Base-by-base conservation (phyloP, 2,888 invertebrate species). In the Rhagonycha lutea region DNA sequence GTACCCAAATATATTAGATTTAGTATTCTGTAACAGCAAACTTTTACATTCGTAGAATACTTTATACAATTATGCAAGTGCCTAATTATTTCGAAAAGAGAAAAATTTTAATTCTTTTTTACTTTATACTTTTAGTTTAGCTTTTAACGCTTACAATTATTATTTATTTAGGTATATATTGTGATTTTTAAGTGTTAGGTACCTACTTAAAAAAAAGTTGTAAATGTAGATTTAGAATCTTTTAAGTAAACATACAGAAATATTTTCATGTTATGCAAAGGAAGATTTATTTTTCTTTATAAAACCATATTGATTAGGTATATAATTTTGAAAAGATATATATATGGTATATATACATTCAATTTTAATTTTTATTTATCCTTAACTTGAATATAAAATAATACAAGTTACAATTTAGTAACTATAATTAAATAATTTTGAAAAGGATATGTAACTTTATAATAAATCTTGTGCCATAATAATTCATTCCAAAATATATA, bases 41-140 rank as follows among this genome's bases (percentile, higher is more conserved):
- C 72, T 74, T 74, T 69, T 70, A 70, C 70, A 70, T 74, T 70
- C 24, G n/a, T 62, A 70, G 70, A 70, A 70, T 70, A 70, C 70
- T 70, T 74, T 70, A 74, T 70, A 74, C 74, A 74, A 74, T 74
- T 74, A 74, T 74, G 74, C 74, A 79, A 79, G 79, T 79, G 79
- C 79, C 79, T 79, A 74, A 18, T 76, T 76, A 73, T 76, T 76
- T 76, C 63, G 62, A 18, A 69, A 76, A 69, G 24, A 61, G 28
- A 74, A 47, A 74, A 63, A 60, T 32, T 62, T 73, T 14, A 74
- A 28, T 60, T 65, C 24, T 61, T 70, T 69, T 70, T 61, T 32
- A 32, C 32, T 32, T 32, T 12, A 32, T 32, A 47, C 47, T 47
- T n/a, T 47, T n/a, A 47, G 47, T n/a, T 47, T n/a, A 2, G 3